Evolutionary conservation across 2,113 vertebrate species (phyloP), one percentile per base, ranked within the genome.

Genomic region (Cervus canadensis): DNA sequence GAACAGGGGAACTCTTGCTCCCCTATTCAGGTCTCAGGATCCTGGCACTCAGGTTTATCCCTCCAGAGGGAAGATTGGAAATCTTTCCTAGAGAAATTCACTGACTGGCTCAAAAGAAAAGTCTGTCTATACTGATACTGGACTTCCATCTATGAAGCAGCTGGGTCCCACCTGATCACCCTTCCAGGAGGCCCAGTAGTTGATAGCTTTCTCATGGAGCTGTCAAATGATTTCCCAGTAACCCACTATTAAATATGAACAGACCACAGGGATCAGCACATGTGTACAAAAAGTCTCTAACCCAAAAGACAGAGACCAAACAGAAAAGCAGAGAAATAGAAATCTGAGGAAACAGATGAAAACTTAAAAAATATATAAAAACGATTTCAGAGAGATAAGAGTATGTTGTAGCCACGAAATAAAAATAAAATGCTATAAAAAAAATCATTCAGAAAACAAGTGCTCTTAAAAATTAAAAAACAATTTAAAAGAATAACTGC

Each of bases 391-490:
- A 83, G 78, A 82, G 67, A 87, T 30, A 26, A 26, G 57, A 60
- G 6, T 78, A n/a, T 71, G 10, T 62, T 84, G 10, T 56, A 71
- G 36, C 21, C 45, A 88, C 9, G 17, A 92, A 94, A 83, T 56
- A 78, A 91, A 96, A 95, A 59, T 43, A 93, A 96, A 74, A 83
- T 67, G 36, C 60, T 60, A 60, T 83, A 56, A 87, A 91, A 93
- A 48, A 30, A 87, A 87, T 43, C 36, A 89, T 96, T 76, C 52
- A 21, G 36, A 89, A 96, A 95, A 76, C 7, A 85, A 85, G n/a
- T 54, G 6, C 48, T 82, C 23, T 87, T 54, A 67, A 78, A 92
- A 62, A 17, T 57, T 57, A 33, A 76, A 91, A 67, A 89, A 50
- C 45, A 52, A 94, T 28, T 83, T 82, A 26, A 79, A 81, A 94